Evolutionary conservation across 23 tunicate genomes (phyloP).

Genomic region (Oikopleura dioica): DNA sequence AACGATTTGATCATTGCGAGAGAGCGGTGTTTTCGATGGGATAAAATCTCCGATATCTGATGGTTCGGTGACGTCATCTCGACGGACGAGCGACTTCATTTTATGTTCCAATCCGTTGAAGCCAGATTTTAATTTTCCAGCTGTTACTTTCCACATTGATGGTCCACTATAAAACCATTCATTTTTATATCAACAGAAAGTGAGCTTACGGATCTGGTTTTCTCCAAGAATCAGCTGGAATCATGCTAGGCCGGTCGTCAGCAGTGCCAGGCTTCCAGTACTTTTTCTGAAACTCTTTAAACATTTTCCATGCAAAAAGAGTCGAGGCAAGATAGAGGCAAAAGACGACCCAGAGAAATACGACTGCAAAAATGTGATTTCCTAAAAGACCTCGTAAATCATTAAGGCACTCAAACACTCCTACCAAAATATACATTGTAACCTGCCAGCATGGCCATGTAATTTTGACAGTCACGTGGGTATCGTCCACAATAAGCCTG

Average conservation of each 20-base stretch:
- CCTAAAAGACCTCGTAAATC: too few species aligned
- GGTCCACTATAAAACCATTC: too few species aligned
- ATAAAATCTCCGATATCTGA: too few species aligned
- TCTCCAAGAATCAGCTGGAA: not conserved
- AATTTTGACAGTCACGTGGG: conserved; percentile 49
- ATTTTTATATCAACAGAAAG: too few species aligned
- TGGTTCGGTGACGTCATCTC: too few species aligned
- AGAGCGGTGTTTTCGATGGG: too few species aligned
- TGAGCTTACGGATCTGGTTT: not conserved
- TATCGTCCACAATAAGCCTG: conserved; percentile 34
- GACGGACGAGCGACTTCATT: too few species aligned
- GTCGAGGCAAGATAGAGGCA: not conserved
- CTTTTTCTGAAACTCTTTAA: not conserved
- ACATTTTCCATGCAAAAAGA: not conserved
- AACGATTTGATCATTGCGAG: too few species aligned
- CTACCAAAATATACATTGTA: conserved; percentile 37
- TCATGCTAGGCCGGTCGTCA: not conserved
- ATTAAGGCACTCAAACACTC: too few species aligned
- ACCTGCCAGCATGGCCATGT: conserved; percentile 39
- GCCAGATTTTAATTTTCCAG: too few species aligned
- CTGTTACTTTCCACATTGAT: too few species aligned
- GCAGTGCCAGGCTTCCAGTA: not conserved
- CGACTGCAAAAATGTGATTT: conserved; percentile 65
- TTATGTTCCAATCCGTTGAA: too few species aligned
- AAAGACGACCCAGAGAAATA: not conserved